Conservation (phyloP, 2,888 invertebrate genomes). For the Imbricaverruca yamaguchii region DNA sequence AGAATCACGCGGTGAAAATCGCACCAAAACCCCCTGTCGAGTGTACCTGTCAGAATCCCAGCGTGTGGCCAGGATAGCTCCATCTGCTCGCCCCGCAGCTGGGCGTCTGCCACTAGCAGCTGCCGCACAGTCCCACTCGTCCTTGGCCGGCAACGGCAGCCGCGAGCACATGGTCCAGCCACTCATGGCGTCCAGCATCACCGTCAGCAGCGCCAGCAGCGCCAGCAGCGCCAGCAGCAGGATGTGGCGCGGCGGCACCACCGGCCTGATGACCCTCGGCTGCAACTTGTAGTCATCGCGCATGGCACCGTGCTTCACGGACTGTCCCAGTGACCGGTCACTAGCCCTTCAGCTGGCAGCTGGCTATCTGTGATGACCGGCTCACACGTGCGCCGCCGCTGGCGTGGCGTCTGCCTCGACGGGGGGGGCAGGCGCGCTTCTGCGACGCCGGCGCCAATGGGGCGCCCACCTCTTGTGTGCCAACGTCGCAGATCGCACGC, state of each 20-base stretch:
- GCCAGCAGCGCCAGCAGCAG: neutral
- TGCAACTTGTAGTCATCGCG: no score
- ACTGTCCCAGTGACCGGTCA: no score
- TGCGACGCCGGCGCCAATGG: no score
- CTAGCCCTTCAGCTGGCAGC: no score
- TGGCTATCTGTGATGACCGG: no score
- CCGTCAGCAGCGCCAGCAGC: neutral
- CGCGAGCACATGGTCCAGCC: conserved; percentile 15
- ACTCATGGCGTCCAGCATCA: neutral
- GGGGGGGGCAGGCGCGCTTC: no score
- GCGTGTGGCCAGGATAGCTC: neutral
- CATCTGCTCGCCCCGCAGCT: conserved; percentile 5
- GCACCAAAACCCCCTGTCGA: conserved; percentile 49
- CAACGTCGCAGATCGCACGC: no score
- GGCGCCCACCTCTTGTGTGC: no score
- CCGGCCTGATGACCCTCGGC: neutral
- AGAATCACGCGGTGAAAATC: conserved; percentile 66
- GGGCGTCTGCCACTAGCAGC: conserved; percentile 6
- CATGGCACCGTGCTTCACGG: no score
- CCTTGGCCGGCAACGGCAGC: neutral
- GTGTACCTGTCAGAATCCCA: conserved; percentile 24
- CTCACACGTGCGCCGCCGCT: no score
- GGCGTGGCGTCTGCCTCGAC: no score
- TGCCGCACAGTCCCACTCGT: neutral
- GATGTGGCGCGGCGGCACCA: neutral